Evolutionary conservation across 2,888 invertebrate genomes (phyloP), one percentile per base, ranked within the genome.

Genomic region (Coronaproctus castanopsis): DNA sequence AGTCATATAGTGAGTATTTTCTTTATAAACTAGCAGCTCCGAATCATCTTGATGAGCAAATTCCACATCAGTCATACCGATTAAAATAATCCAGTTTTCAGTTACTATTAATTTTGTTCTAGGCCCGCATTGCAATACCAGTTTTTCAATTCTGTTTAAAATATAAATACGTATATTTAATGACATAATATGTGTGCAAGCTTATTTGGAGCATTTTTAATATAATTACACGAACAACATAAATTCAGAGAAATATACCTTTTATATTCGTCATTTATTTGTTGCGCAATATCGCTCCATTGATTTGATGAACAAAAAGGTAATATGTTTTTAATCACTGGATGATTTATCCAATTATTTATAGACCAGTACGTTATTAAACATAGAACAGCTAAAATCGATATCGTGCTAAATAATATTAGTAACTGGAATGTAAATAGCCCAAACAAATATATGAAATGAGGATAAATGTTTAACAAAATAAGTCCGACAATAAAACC

Each of bases 81-180:
- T 80, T 73, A 89, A 88, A 55, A 93, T 78, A 22, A 93, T 80
- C 90, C 91, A 93, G 62, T 84, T 86, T 69, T 87, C 84, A 0
- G 90, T 92, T 0, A 81, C 84, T 54, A 87, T 75, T 24, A 87
- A 76, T 67, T 79, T 81, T 63, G 78, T 79, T 21, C 85, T 77
- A 0, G 82, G 77, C 67, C 80, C 85, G 22, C 82, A 76, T 62
- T 79, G 77, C 62, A 87, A 77, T 22, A 76, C 77, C 53, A 87
- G 79, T 70, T 87, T 86, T 66, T 85, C 82, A 59, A 83, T 76
- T 63, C 87, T 87, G 71, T n/a, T n/a, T n/a, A n/a, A n/a, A n/a
- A n/a, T n/a, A n/a, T n/a, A n/a, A n/a, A n/a, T n/a, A n/a, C n/a
- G n/a, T n/a, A n/a, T n/a, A n/a, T n/a, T n/a, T n/a, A n/a, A n/a